Evolutionary conservation across 2,888 invertebrate species (phyloP), one percentile per base, ranked within the genome.

Genomic region (Drosophila lacicola): DNA sequence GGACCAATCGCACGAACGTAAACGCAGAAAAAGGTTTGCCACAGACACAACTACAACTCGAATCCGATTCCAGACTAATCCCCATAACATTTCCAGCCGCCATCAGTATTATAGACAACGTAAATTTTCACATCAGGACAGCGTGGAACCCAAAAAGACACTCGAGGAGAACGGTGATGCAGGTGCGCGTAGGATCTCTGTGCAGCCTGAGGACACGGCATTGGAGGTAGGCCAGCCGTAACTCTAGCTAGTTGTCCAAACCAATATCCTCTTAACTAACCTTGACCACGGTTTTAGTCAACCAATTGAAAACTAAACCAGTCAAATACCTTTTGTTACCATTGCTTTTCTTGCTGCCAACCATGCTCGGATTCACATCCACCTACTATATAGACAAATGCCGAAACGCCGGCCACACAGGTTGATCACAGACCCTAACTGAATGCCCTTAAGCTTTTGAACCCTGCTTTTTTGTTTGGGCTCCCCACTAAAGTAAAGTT

Each of bases 111-210:
- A 94, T 80, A 95, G 95, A 88, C 92, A 95, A 75, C 95, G 96
- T 80, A 97, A 97, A 93, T 96, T 95, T 91, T 96, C 96, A 41
- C 93, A 96, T 61, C 96, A 96, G 88, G 96, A 96, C 89, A 95
- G 95, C 86, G 94, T 93, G 78, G 94, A 91, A 80, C 76, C 81
- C 70, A 91, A 90, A 82, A 91, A 90, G 78, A 83, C 84, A 54
- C 62, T 86, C 70, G 91, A 91, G 79, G 92, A 91, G 76, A 90
- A 90, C 81, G 90, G 90, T 78, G 90, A 90, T 81, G 90, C 90
- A 77, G 88, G 81, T 64, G 88, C 87, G 82, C 93, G 95, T 47
- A 93, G 95, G 72, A 94, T 95, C 78, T 95, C 95, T 79, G 94
- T 95, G 54, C 95, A 95, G 88, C 95, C 96, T 42, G 96, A 96